phyloP scores from a whole-genome alignment of 2,113 vertebrate species.

The Tyto alba region DNA sequence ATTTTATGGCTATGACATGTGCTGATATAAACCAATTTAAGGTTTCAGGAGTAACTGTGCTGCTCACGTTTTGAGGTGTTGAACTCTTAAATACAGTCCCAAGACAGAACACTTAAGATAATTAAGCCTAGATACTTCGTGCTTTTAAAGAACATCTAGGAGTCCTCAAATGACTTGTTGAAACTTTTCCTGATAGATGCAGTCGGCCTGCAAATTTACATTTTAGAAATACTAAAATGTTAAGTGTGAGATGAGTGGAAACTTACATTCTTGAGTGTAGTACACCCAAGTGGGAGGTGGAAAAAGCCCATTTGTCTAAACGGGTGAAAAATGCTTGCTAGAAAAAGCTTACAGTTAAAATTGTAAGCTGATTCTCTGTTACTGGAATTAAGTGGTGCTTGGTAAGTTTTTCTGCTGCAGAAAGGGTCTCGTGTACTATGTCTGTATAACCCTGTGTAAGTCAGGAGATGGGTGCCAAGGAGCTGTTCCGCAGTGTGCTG shows the following conservation, averaged over 20 bases:
- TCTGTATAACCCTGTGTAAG: neutral
- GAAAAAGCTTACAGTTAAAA: neutral
- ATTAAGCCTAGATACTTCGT: neutral
- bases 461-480: neutral
- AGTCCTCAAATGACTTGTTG: neutral
- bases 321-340: neutral
- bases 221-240: neutral
- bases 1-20: neutral
- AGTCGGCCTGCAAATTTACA: neutral
- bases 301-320: neutral
- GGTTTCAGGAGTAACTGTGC: neutral
- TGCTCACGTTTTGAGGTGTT: neutral
- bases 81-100: neutral
- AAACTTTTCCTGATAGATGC: neutral
- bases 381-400: neutral
- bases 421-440: neutral
- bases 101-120: neutral
- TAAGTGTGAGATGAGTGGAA: neutral
- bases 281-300: neutral
- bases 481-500: neutral
- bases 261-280: fast-evolving
- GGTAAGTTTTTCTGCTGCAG: neutral
- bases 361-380: neutral
- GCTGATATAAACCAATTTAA: neutral
- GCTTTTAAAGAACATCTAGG: neutral